Evolutionary conservation across 1,140 invertebrate species (phyloP).

Genomic region (Reticulitermes speratus): DNA sequence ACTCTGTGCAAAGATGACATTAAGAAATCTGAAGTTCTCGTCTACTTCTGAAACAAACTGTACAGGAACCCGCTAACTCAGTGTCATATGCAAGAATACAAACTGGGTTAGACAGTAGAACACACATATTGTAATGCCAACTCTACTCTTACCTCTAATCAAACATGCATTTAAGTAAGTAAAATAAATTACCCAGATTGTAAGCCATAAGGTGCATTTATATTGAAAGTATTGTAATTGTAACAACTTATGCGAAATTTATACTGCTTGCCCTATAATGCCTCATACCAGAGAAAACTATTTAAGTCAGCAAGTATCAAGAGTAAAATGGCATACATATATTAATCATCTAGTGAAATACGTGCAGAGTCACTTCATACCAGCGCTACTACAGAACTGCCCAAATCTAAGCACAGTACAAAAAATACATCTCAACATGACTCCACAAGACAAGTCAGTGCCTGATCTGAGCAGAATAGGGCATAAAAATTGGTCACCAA

Average conservation of each 20-base stretch:
- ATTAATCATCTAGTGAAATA: background rate
- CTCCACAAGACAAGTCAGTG: background rate
- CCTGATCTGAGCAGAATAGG: too few species aligned
- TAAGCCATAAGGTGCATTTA: background rate
- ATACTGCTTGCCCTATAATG: background rate
- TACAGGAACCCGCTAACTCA: too few species aligned
- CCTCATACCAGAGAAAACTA: background rate
- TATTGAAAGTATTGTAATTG: background rate
- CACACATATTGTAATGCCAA: too few species aligned
- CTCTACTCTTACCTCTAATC: too few species aligned
- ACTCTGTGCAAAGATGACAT: too few species aligned
- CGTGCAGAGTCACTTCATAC: background rate
- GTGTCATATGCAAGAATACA: too few species aligned
- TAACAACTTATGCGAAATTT: background rate
- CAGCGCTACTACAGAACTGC: background rate
- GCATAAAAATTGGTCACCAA: too few species aligned
- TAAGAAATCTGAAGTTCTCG: too few species aligned
- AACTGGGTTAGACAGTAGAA: too few species aligned
- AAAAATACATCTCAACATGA: background rate
- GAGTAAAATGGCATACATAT: background rate
- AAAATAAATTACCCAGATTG: background rate
- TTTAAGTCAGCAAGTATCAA: background rate
- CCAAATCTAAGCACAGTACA: slow-evolving; percentile 15
- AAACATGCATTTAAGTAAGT: background rate
- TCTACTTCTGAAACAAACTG: too few species aligned